Base-by-base conservation (phyloP, 2,888 invertebrate species). In the Eupeodes latifasciatus region DNA sequence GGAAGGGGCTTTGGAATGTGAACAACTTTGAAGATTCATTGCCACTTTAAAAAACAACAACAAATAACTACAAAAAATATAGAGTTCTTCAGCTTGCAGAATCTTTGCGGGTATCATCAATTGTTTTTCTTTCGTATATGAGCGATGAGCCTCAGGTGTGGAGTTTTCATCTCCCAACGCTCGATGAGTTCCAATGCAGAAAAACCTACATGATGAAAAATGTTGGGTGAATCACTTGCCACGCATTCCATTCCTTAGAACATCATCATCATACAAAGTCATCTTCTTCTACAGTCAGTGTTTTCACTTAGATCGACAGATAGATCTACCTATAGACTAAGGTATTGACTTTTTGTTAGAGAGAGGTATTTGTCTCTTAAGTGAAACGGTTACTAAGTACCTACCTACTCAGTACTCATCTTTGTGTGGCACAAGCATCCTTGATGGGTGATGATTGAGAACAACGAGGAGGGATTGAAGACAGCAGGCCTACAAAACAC, bases 21-120 rank as follows among this genome's bases (percentile, higher is more conserved):
- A 66, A 66, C 19, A 66, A 66, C 62, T 66, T 66, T 27, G 7
- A 66, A 66, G 66, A 66, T 49, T 66, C 64, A 64, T 66, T 47
- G 66, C 66, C 12, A 27, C 66, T 66, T 19, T 27, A 47, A 10
- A 47, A 47, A 66, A 66, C 19, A 59, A 40, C 40, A 40, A 40
- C 40, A 40, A 27, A 40, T 9, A 40, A 0, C 40, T 7, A 40
- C 40, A 40, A 40, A 40, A 40, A 40, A 66, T 47, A 62, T 19
- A 27, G 14, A 49, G 47, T 19, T 66, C 47, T 47, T 66, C 47
- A 14, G 14, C 34, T 59, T 14, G 14, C 59, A 66, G 7, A 66
- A 27, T 66, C 66, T 47, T 47, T 47, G 40, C 40, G 40, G 19
- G 47, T 11, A 47, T 7, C 66, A 27, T 47, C 66, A 66, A 40